Percentiles rank a stretch among this genome's conserved stretches.
Evolutionary conservation across 2,888 invertebrate species (phyloP).

Genomic region (Lasioglossum lativentre): DNA sequence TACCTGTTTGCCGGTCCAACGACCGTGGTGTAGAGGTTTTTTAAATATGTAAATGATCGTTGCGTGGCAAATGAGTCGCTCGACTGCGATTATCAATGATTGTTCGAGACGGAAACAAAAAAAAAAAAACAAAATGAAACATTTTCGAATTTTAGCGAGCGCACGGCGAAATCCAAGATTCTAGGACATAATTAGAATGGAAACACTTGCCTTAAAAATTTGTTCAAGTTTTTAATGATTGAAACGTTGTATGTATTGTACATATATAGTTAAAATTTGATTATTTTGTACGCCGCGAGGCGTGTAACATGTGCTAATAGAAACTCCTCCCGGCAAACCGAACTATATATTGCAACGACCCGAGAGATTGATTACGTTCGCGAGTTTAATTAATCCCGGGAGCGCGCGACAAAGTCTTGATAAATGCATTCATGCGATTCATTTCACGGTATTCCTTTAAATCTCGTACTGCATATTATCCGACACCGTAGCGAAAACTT

Average conservation of each 20-base stretch:
- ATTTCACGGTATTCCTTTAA: constrained; percentile 39
- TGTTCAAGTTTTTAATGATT: constrained; percentile 19
- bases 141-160: not conserved
- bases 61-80: constrained; percentile 41
- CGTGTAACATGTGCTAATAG: not conserved
- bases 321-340: not conserved
- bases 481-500: constrained; percentile 45
- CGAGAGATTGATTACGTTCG: constrained; percentile 19
- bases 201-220: not conserved
- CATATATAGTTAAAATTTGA: constrained; percentile 19
- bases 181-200: not conserved
- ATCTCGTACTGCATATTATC: constrained; percentile 43
- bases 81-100: constrained; percentile 36
- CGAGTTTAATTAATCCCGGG: constrained; percentile 23
- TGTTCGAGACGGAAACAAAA: not conserved
- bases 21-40: constrained; percentile 32
- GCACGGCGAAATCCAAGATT: not conserved
- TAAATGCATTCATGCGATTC: constrained; percentile 53
- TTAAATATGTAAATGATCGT: constrained; percentile 16
- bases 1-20: constrained; percentile 41
- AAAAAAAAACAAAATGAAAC: not conserved
- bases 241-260: not conserved
- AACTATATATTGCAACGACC: not conserved
- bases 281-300: constrained; percentile 11
- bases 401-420: constrained; percentile 5